phyloP scores from a whole-genome alignment of 1,140 invertebrate species.

The Papilio glaucus region DNA sequence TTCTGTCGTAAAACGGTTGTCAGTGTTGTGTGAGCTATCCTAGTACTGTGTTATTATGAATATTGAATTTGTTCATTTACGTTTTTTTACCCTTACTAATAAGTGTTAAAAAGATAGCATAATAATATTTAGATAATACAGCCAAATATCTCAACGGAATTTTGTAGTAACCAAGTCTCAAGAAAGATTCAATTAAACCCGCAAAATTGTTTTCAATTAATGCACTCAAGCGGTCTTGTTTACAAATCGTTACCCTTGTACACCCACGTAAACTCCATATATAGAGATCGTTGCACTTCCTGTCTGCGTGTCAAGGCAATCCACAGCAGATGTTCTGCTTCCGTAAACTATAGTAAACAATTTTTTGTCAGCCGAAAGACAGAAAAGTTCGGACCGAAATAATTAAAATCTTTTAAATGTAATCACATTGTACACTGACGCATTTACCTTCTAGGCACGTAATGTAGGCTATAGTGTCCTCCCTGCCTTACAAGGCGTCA shows the following conservation, averaged over 20 bases:
- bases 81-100: too few relatives aligned
- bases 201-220: neutral
- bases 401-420: neutral
- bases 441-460: conserved; percentile 28
- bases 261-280: neutral
- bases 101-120: too few relatives aligned
- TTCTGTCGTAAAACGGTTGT: too few relatives aligned
- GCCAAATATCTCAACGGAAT: too few relatives aligned
- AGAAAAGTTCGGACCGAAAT: neutral
- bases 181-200: neutral
- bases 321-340: conserved; percentile 12
- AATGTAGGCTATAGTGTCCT: conserved; percentile 30
- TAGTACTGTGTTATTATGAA: too few relatives aligned
- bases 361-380: neutral
- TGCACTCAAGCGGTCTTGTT: neutral
- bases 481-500: conserved; percentile 26
- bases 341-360: neutral
- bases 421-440: neutral
- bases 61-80: too few relatives aligned
- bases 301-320: conserved; percentile 3
- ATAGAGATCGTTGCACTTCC: conserved; percentile 5
- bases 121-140: too few relatives aligned
- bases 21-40: too few relatives aligned
- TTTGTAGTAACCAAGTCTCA: too few relatives aligned
- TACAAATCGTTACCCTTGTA: conserved; percentile 17